phyloP scores from a whole-genome alignment of 2,888 invertebrate genomes.

The Gymnosoma rotundatum region DNA sequence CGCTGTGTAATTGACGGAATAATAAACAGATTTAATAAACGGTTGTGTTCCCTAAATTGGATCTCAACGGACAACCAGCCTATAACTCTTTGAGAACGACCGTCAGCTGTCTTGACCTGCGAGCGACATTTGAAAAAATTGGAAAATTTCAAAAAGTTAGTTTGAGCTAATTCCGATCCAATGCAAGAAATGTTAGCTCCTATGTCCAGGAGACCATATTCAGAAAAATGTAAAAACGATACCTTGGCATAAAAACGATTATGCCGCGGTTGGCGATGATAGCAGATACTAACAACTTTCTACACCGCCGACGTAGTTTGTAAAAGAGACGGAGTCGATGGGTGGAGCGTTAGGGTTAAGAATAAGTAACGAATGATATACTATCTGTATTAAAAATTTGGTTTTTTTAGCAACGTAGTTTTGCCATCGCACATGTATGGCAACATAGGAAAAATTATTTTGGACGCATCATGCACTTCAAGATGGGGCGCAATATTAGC shows the following conservation, averaged over 20 bases:
- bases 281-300: slow-evolving; percentile 32
- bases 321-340: slow-evolving; percentile 25
- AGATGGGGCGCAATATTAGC: no score
- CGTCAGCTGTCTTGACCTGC: slow-evolving; percentile 32
- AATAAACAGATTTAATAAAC: no score
- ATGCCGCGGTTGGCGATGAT: slow-evolving; percentile 12
- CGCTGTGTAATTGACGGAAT: background rate
- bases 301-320: background rate
- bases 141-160: background rate
- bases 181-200: background rate
- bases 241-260: slow-evolving; percentile 37
- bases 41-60: background rate
- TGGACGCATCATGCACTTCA: background rate
- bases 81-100: background rate
- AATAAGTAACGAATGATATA: background rate
- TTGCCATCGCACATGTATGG: slow-evolving; percentile 26
- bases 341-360: slow-evolving; percentile 31
- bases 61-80: slow-evolving; percentile 33
- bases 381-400: background rate
- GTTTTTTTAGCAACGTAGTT: background rate
- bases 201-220: no score
- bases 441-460: slow-evolving; percentile 2
- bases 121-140: slow-evolving; percentile 29
- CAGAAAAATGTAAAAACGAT: no score
- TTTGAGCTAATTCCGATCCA: background rate